Conservation (phyloP, 2,888 invertebrate species). For the Busseola fusca region DNA sequence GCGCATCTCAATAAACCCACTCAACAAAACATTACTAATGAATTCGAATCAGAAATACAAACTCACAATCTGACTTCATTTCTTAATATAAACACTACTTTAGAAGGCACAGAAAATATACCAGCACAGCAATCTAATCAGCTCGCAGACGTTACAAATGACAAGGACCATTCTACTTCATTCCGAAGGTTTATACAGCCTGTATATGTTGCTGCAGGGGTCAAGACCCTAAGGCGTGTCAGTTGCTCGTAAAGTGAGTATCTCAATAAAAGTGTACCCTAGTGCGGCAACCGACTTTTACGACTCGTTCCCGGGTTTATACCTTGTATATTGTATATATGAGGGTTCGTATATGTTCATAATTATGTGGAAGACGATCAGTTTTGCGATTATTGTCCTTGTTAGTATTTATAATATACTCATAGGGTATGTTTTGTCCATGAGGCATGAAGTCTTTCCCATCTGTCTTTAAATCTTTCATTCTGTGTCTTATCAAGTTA, state of each 20-base stretch:
- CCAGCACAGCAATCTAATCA: constrained; percentile 38
- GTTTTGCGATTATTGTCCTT: constrained; percentile 17
- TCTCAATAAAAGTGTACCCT: constrained; percentile 82
- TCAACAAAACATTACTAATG: neutral
- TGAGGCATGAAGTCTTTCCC: neutral
- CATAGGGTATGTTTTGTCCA: too few species aligned
- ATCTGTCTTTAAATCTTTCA: neutral
- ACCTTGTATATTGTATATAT: constrained; percentile 61
- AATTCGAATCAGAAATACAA: neutral
- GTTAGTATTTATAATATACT: constrained; percentile 2
- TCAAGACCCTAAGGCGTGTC: constrained; percentile 76
- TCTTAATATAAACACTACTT: constrained; percentile 40
- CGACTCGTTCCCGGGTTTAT: constrained; percentile 77
- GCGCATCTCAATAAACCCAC: neutral
- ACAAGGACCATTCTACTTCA: constrained; percentile 46
- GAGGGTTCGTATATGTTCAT: constrained; percentile 28
- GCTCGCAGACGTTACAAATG: constrained; percentile 33
- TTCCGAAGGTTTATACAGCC: constrained; percentile 56
- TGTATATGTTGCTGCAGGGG: constrained; percentile 76
- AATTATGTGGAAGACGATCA: constrained; percentile 33
- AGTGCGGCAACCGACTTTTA: constrained; percentile 76
- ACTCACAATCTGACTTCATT: constrained; percentile 38
- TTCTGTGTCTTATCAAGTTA: neutral
- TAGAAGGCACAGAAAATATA: constrained; percentile 25
- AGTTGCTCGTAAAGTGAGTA: constrained; percentile 75